Conservation (phyloP, 2,888 invertebrate genomes). For the Lampropteryx suffumata region DNA sequence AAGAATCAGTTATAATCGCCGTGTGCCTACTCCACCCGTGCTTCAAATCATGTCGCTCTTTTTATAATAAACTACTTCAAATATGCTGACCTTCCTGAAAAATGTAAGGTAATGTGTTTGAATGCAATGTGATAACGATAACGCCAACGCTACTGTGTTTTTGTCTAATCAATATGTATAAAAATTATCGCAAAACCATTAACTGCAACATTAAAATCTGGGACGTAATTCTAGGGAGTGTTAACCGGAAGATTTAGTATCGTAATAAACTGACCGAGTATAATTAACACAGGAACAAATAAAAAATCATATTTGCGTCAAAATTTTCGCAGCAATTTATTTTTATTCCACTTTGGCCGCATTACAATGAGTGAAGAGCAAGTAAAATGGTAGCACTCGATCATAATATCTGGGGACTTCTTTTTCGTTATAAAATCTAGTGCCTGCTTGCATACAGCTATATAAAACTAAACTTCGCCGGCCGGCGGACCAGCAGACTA, state of each 20-base stretch:
- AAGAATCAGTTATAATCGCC: conserved; percentile 57
- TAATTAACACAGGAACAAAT: conserved; percentile 35
- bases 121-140: conserved; percentile 25
- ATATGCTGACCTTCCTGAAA: conserved; percentile 61
- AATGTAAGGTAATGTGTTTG: conserved; percentile 48
- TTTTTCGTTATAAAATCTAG: too few species aligned
- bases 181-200: conserved; percentile 16
- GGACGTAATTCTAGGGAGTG: conserved; percentile 24
- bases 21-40: conserved; percentile 46
- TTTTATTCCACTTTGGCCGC: conserved; percentile 53
- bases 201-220: conserved; percentile 23
- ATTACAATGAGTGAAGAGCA: conserved; percentile 14
- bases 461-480: too few species aligned
- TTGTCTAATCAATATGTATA: conserved; percentile 14
- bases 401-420: too few species aligned
- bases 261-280: conserved; percentile 26
- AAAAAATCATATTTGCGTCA: conserved; percentile 43
- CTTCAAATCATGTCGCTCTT: conserved; percentile 36
- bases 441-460: too few species aligned
- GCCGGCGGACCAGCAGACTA: not conserved
- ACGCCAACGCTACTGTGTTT: conserved; percentile 8
- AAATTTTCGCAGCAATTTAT: conserved; percentile 49
- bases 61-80: conserved; percentile 10
- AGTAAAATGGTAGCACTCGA: too few species aligned
- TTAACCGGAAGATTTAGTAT: conserved; percentile 26